A percentile compares a stretch with the other conserved stretches of the same genome.
Evolutionary conservation across 1,140 invertebrate genomes (phyloP).

Genomic region (Batillaria attramentaria): DNA sequence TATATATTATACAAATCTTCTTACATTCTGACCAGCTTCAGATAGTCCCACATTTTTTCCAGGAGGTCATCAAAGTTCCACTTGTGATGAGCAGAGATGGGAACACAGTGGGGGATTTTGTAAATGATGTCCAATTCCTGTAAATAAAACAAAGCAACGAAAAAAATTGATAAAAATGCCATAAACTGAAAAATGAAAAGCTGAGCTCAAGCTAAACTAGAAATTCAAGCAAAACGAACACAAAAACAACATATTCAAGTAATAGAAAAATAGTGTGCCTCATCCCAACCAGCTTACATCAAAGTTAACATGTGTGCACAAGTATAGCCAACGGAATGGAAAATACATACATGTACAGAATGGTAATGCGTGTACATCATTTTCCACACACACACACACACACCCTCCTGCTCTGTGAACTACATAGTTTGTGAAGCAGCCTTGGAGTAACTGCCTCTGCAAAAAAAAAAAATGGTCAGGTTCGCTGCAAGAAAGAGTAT

Average conservation of each 20-base stretch:
- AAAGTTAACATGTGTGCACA: too few species aligned
- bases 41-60: constrained; percentile 99
- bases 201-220: background rate
- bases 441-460: background rate
- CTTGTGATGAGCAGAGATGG: constrained; percentile 99
- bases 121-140: constrained; percentile 99
- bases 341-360: too few species aligned
- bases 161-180: background rate
- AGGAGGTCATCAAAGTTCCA: constrained; percentile 99
- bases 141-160: too few species aligned
- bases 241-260: background rate
- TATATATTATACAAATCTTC: too few species aligned
- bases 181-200: background rate
- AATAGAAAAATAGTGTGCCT: background rate
- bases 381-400: too few species aligned
- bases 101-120: constrained; percentile 99
- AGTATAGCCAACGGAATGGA: too few species aligned
- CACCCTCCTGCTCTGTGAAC: too few species aligned
- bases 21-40: constrained; percentile 95
- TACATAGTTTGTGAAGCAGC: too few species aligned
- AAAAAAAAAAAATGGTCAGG: background rate
- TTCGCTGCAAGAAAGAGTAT: background rate
- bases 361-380: too few species aligned
- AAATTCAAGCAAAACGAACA: constrained; percentile 78
- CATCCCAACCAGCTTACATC: too few species aligned